Evolutionary conservation across 2,888 invertebrate genomes (phyloP).

Genomic region (Amorpha juglandis): DNA sequence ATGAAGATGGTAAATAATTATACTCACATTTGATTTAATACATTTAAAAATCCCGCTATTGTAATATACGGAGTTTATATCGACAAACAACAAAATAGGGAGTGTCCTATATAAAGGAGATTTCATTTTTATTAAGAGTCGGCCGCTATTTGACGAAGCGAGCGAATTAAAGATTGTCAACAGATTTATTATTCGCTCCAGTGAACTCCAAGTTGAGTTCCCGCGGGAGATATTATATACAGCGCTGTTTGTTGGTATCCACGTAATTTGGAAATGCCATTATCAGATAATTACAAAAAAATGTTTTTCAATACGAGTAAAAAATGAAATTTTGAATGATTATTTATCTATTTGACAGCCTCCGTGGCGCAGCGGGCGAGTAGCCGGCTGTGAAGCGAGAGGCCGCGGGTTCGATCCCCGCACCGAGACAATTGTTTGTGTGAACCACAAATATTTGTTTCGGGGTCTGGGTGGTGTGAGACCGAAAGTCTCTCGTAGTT

Average conservation of each 20-base stretch:
- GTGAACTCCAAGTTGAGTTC: slow-evolving; percentile 64
- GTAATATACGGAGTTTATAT: slow-evolving; percentile 31
- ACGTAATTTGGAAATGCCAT: slow-evolving; percentile 42
- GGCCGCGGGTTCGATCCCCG: no score
- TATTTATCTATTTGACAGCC: no score
- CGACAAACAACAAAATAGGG: slow-evolving; percentile 42
- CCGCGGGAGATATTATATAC: slow-evolving; percentile 53
- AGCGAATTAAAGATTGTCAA: slow-evolving; percentile 82
- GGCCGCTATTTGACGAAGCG: slow-evolving; percentile 57
- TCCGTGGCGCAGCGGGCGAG: no score
- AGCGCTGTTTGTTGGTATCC: slow-evolving; percentile 40
- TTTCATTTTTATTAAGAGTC: slow-evolving; percentile 62
- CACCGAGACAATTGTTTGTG: no score
- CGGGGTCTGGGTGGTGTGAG: no score
- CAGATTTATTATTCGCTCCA: slow-evolving; percentile 82
- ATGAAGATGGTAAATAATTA: no score
- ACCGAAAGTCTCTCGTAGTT: no score
- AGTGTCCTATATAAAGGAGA: slow-evolving; percentile 39
- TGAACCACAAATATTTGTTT: no score
- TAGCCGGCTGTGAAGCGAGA: no score
- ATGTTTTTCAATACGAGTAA: no score
- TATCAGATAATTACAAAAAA: slow-evolving; percentile 39
- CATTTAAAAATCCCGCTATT: background rate
- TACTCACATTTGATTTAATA: no score
- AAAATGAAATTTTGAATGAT: no score